Evolutionary conservation across 2,113 vertebrate genomes (phyloP).

Genomic region (Ciconia boyciana): DNA sequence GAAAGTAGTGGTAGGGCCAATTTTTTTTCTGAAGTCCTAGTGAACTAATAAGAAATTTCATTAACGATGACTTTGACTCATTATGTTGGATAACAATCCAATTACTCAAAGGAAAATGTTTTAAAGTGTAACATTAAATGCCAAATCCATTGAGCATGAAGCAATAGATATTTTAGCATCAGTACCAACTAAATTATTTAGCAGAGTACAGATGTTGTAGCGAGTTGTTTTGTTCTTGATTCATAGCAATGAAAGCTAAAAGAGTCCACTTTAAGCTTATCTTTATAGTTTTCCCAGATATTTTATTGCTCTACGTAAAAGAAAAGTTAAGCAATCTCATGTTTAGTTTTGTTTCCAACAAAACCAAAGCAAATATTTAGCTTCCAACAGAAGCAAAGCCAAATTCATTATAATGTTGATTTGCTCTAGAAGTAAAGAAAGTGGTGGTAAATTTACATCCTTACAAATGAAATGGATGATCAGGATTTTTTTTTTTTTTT

Average conservation of each 20-base stretch:
- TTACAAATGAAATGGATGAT: background rate
- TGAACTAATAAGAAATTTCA: background rate
- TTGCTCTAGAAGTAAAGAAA: background rate
- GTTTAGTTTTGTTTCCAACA: background rate
- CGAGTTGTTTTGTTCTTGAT: background rate
- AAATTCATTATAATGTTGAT: background rate
- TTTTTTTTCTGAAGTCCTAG: background rate
- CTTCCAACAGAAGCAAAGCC: background rate
- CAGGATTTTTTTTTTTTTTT: background rate
- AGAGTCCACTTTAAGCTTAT: background rate
- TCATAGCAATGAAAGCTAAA: background rate
- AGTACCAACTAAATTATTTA: background rate
- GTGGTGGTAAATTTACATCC: background rate
- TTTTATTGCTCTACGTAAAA: background rate
- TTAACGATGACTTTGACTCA: background rate
- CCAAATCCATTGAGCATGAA: background rate
- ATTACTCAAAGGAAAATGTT: background rate
- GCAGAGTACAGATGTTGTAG: background rate
- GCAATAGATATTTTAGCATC: background rate
- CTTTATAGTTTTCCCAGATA: background rate
- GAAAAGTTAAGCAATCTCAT: background rate
- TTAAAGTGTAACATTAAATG: background rate
- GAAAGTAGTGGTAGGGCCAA: background rate
- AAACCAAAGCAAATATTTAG: background rate
- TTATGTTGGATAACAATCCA: background rate